Conservation (phyloP, 2,797 vertebrate genomes). For the Garrulus glandarius region DNA sequence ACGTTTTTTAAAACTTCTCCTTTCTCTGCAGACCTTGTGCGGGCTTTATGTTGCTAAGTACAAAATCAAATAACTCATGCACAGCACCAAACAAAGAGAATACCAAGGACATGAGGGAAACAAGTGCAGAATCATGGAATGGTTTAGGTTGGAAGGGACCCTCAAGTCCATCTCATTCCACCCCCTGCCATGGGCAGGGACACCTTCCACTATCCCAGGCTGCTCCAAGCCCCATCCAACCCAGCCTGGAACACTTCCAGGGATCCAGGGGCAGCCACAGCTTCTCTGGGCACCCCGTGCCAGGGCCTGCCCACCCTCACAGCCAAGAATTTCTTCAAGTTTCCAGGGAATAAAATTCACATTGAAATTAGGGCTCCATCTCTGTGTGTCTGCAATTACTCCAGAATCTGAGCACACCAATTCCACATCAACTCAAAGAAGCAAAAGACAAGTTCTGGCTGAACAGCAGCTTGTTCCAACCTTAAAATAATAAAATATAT, state of each 20-base stretch:
- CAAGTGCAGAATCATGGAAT: background rate
- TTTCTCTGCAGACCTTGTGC: background rate
- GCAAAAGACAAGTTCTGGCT: background rate
- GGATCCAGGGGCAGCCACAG: background rate
- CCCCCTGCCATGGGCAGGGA: background rate
- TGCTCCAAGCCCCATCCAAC: fast-evolving
- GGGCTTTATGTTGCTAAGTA: background rate
- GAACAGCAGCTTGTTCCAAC: background rate
- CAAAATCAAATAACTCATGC: fast-evolving
- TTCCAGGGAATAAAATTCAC: background rate
- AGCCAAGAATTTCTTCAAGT: background rate
- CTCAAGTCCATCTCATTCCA: fast-evolving
- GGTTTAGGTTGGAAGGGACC: background rate
- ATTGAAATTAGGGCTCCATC: background rate
- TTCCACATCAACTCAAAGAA: background rate
- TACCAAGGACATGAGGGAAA: fast-evolving
- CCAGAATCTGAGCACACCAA: background rate
- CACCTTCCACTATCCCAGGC: fast-evolving
- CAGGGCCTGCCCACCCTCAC: background rate
- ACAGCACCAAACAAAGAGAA: background rate
- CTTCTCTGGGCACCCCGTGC: background rate
- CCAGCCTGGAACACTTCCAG: background rate
- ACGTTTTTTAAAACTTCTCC: background rate
- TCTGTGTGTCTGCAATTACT: too few relatives aligned
- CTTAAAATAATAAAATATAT: background rate